phyloP scores from a whole-genome alignment of 1,140 invertebrate species.

The Ladona fulva region DNA sequence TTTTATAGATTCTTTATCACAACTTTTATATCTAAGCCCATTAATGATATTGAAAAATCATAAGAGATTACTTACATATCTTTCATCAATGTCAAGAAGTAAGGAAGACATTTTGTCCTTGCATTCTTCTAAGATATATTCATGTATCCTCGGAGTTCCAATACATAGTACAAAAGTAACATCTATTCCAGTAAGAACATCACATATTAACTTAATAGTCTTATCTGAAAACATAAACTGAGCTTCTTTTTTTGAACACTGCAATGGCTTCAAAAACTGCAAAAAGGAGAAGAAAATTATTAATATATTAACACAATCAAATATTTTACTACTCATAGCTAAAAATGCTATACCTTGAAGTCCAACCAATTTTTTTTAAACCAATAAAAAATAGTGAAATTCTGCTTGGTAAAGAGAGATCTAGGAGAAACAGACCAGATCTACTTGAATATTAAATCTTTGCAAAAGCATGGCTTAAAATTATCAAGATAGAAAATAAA shows the following conservation, averaged over 20 bases:
- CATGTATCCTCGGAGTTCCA: conserved; percentile 66
- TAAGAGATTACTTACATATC: conserved; percentile 45
- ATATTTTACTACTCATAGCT: too few species aligned
- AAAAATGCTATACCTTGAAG: too few species aligned
- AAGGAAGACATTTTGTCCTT: conserved; percentile 47
- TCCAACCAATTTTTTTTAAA: too few species aligned
- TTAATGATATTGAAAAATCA: too few species aligned
- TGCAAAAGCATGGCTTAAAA: too few species aligned
- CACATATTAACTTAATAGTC: conserved; percentile 44
- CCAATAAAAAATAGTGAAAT: too few species aligned
- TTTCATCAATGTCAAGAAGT: conserved; percentile 65
- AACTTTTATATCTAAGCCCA: too few species aligned
- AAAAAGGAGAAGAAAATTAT: background rate
- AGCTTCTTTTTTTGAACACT: conserved; percentile 59
- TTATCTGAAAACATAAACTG: conserved; percentile 61
- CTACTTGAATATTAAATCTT: too few species aligned
- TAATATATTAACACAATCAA: background rate
- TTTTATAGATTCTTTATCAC: too few species aligned
- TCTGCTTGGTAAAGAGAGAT: too few species aligned
- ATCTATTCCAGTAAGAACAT: conserved; percentile 41
- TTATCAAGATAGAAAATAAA: too few species aligned
- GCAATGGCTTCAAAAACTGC: conserved; percentile 45
- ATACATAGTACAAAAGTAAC: conserved; percentile 62
- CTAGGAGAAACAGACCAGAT: too few species aligned
- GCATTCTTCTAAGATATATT: conserved; percentile 46